Evolutionary conservation across 2,797 vertebrate genomes (phyloP).

Genomic region (Chrysocyon brachyurus): DNA sequence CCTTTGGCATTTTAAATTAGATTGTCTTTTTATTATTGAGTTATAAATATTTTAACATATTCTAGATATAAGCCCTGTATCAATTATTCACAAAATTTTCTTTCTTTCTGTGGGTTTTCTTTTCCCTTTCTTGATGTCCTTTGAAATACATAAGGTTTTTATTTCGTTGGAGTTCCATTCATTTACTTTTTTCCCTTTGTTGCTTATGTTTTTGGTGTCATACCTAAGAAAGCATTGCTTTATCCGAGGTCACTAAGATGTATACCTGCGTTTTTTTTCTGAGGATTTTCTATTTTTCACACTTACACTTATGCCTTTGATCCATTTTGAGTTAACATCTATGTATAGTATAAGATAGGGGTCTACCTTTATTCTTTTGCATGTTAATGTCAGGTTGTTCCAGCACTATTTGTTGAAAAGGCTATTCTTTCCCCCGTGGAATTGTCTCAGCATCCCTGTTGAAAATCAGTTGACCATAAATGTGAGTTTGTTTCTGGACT

Average conservation of each 20-base stretch:
- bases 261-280: background rate
- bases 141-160: background rate
- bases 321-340: background rate
- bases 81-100: background rate
- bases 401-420: background rate
- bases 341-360: background rate
- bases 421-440: rapidly evolving
- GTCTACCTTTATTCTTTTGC: background rate
- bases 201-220: background rate
- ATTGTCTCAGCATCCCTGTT: background rate
- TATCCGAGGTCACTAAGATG: background rate
- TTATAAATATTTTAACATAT: background rate
- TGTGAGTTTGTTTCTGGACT: background rate
- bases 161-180: background rate
- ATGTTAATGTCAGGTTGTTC: background rate
- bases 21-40: background rate
- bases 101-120: background rate
- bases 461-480: too few relatives aligned
- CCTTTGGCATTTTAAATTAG: background rate
- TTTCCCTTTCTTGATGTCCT: background rate
- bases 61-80: background rate
- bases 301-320: background rate
- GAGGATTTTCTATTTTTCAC: background rate
- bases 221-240: background rate
- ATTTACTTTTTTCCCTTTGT: background rate